Evolutionary conservation across 2,888 invertebrate genomes (phyloP), one percentile per base, ranked within the genome.

Genomic region (Macaria notata): DNA sequence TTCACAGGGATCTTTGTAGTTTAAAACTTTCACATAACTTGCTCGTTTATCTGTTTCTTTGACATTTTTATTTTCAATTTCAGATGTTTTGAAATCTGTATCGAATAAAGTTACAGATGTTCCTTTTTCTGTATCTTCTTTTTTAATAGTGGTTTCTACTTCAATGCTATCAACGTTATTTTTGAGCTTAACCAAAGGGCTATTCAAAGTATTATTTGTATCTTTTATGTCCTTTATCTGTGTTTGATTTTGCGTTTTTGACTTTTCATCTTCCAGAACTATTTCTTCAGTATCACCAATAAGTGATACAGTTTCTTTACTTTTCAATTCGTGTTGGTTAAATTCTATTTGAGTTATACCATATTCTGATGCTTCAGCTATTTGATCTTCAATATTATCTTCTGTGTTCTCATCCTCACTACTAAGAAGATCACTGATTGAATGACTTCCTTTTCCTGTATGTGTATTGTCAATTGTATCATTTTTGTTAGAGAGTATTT

Each of bases 341-440:
- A 41, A 51, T 48, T 49, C 48, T 33, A n/a, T 33, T 49, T 44
- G 30, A 9, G 51, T 39, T 51, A 44, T 19, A 6, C 48, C 53
- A 2, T 41, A 41, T 44, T 62, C 62, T 2, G 62, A 46, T 49
- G 61, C 60, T 60, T 62, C 54, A 3, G 64, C 66, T 56, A 63
- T 51, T 54, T 59, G 64, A 43, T 63, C 66, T 52, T 62, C 59
- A 8, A 56, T 31, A 31, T 41, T 42, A 31, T 63, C 54, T 39
- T 49, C 49, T 38, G 43, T 47, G 31, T 39, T 33, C n/a, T 48
- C 31, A 1, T 31, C 36, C 9, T 54, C 49, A 43, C 4, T 45
- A 42, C n/a, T 44, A 46, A 52, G n/a, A 4, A 44, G 38, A 6
- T 55, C 50, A 47, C 33, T 51, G 19, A 51, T 47, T 9, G n/a